These are phyloP conservation scores for Pelmatolapia mariae DNA, from an alignment of 2,113 vertebrate genomes.

Conservation along the genomic window DNA sequence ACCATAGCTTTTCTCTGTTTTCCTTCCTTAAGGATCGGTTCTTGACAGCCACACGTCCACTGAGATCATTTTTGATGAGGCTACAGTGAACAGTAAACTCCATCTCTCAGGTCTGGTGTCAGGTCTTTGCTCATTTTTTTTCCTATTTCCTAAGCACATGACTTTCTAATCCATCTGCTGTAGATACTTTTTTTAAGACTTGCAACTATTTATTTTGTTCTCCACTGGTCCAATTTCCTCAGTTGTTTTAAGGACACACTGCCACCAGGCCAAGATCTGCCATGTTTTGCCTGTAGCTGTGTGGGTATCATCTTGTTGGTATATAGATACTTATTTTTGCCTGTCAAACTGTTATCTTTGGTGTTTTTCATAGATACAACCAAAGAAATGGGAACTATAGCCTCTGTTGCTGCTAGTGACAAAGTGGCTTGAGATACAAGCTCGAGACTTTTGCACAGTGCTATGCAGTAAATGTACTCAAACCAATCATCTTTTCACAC, in stretches of 20 bases:
- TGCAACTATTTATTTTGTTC: background rate
- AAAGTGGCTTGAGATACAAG: background rate
- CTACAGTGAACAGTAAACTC: background rate
- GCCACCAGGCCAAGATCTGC: background rate
- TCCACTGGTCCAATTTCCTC: background rate
- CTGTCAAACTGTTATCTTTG: background rate
- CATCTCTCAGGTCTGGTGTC: background rate
- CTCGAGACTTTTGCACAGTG: background rate
- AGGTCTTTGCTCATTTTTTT: background rate
- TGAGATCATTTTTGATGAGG: background rate
- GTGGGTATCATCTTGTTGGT: background rate
- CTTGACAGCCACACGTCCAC: background rate
- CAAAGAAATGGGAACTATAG: background rate
- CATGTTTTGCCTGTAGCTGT: background rate
- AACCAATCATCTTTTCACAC: slow-evolving; percentile 28
- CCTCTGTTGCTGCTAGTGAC: background rate
- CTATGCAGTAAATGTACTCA: background rate
- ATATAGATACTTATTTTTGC: background rate
- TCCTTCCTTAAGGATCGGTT: background rate
- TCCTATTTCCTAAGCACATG: background rate
- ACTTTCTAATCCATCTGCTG: background rate
- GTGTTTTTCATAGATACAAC: background rate
- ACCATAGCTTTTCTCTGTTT: background rate
- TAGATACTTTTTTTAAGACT: background rate
- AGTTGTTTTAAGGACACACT: background rate